A percentile compares a stretch with the other conserved stretches of the same genome.
phyloP scores from a whole-genome alignment of 2,797 vertebrate species.

The Falco cherrug region DNA sequence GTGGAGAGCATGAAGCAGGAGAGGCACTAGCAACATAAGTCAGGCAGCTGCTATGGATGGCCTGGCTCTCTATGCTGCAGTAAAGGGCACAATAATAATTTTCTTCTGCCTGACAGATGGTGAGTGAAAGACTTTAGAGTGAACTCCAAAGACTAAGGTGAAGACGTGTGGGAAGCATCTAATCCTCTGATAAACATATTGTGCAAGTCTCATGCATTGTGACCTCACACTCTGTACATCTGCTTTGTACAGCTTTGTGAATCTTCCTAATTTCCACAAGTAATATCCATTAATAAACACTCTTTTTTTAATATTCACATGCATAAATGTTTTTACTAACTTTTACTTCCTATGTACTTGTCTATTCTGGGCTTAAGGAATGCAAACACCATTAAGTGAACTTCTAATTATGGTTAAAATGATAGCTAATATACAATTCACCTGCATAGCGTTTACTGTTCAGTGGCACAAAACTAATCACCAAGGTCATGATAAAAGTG shows the following conservation, averaged over 20 bases:
- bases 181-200: background rate
- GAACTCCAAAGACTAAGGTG: background rate
- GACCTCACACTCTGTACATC: background rate
- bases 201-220: background rate
- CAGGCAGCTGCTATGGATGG: background rate
- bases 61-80: background rate
- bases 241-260: no score
- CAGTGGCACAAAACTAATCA: background rate
- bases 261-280: background rate
- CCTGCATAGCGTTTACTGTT: background rate
- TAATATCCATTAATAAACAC: background rate
- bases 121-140: background rate
- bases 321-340: background rate
- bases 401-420: background rate
- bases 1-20: background rate
- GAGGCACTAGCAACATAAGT: accelerated
- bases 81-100: background rate
- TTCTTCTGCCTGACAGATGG: background rate
- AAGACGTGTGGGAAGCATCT: background rate
- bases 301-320: background rate
- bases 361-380: background rate
- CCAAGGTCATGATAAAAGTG: background rate
- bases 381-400: background rate
- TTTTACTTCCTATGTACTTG: background rate
- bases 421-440: background rate